Evolutionary conservation across 1,140 invertebrate genomes (phyloP), one percentile per base, ranked within the genome.

Genomic region (Anastatus disparis): DNA sequence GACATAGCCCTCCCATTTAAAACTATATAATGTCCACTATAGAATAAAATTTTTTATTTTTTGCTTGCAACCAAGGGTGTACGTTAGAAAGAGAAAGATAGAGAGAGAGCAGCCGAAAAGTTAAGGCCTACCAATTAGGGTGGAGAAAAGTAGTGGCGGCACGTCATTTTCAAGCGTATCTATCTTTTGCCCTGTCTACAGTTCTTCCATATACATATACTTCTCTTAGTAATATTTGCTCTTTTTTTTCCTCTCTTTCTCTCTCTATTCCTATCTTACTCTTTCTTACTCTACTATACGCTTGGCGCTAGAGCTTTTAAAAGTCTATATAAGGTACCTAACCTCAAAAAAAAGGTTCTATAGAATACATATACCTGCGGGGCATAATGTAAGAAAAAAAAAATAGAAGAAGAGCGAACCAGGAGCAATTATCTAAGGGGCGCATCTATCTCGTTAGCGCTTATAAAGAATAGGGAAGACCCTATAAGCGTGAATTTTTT

Each of bases 371-470:
- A 59, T 59, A 65, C 63, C 63, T 65, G 63, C 55, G 27, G 52
- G 64, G 48, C 63, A n/a, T 40, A 29, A 65, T 6, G 48, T 13
- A 24, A 52, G 48, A 35, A 35, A 35, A n/a, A n/a, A n/a, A 13
- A n/a, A n/a, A 10, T 15, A 55, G n/a, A 17, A 20, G 42, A 46
- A 1, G 20, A 13, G 22, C 7, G 58, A 31, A 44, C 12, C 10
- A 3, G 15, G 15, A 44, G 42, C 7, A 4, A 50, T 12, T n/a
- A 24, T 3, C 7, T n/a, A 20, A 50, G 22, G 22, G 22, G 27
- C 15, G 42, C 59, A 70, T 70, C 68, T 70, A 70, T 70, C 68
- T 70, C 68, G 68, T 70, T 70, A 70, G 61, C 68, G 29, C 67
- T n/a, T n/a, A n/a, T n/a, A n/a, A n/a, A n/a, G n/a, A n/a, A n/a